Conservation (phyloP, 1,140 invertebrate species). For the Tetramorium parvispinum region DNA sequence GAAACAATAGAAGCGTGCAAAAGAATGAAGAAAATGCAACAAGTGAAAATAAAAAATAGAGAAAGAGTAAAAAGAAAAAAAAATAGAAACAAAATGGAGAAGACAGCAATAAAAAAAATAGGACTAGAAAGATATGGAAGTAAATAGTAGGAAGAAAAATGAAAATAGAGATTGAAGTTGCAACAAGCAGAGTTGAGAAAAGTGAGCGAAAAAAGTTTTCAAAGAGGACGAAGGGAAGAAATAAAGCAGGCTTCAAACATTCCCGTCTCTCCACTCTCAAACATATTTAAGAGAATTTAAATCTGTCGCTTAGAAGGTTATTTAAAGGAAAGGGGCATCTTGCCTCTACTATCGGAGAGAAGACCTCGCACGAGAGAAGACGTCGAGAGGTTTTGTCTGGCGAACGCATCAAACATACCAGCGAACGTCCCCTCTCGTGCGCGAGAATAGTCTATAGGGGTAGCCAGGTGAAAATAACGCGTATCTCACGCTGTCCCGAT, state of each 20-base stretch:
- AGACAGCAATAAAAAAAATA: not conserved
- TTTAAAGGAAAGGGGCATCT: constrained; percentile 6
- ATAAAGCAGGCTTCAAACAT: not conserved
- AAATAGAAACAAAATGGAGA: not conserved
- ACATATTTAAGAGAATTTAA: constrained; percentile 21
- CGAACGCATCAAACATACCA: constrained; percentile 2
- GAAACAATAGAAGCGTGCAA: not conserved
- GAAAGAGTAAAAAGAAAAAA: not conserved
- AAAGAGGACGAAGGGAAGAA: not conserved
- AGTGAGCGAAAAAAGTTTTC: not conserved
- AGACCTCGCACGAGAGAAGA: not conserved
- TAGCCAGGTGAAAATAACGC: constrained; percentile 76
- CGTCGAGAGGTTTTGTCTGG: constrained; percentile 34
- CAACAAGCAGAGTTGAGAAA: not conserved
- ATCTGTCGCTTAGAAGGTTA: constrained; percentile 4
- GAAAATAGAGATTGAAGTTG: not conserved
- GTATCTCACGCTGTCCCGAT: constrained; percentile 77
- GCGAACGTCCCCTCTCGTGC: constrained; percentile 28
- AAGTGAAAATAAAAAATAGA: not conserved
- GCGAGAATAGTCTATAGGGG: constrained; percentile 64
- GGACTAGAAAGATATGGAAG: not conserved
- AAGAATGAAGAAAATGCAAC: not conserved
- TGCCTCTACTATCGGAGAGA: not conserved
- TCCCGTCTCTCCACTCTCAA: not conserved
- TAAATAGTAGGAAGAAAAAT: not conserved